Base-by-base conservation (phyloP, 1,140 invertebrate genomes). In the Conus betulinus region DNA sequence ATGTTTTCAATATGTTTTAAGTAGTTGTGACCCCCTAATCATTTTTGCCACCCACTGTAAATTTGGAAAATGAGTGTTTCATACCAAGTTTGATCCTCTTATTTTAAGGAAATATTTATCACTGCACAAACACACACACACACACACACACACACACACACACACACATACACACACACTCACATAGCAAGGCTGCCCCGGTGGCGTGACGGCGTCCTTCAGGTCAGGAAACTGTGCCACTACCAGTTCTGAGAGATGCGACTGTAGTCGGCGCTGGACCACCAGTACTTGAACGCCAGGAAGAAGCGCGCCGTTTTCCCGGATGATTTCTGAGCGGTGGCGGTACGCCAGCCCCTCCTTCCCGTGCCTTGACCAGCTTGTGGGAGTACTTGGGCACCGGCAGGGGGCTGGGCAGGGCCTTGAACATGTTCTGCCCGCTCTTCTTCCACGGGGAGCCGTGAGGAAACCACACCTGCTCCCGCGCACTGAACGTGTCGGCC, bases 201-300 rank as follows among this genome's bases (percentile, higher is more conserved):
- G 88, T 3, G 74, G 53, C 5, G 84, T 83, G 7, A 76, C 87
- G 17, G 87, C 67, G 63, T 91, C 90, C 63, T 88, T 89, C 39
- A 91, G 76, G 25, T 91, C 90, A 8, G 90, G 90, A 84, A 91
- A 91, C 78, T 89, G 83, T 13, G 71, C 52, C 13, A 89, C 90
- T 17, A 91, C 90, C 79, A 91, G 84, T 84, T 91, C 88, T 0
- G 90, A 89, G 90, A 89, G 13, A 91, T 91, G 81, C 88, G 67
- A 23, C 86, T 89, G 71, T 91, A 91, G 90, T 91, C 90, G 10
- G 88, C 90, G 82, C 90, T 91, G 13, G 90, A 89, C 90, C 90
- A 91, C 90, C 90, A 91, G 79, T 91, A 89, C 74, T 91, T 91
- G 53, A 88, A 87, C 20, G 78, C 79, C 84, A 91, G 71, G 84